Evolutionary conservation across 2,888 invertebrate species (phyloP), one percentile per base, ranked within the genome.

Genomic region (Mellilla xanthometata): DNA sequence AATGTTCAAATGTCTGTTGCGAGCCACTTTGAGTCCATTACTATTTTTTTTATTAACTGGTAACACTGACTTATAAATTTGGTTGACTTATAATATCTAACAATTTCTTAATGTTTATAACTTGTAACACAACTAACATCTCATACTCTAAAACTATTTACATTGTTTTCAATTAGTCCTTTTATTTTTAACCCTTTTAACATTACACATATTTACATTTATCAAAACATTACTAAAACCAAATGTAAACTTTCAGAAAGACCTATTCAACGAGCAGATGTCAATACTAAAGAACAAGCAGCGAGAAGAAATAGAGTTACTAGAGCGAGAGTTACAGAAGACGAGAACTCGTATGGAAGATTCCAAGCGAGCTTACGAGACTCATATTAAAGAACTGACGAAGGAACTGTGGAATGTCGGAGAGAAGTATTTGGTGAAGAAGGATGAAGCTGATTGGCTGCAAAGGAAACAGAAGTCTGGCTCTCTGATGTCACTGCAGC

Each of bases 231-330:
- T 19, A 5, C 3, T 31, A 10, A 19, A 15, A 10, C 26, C 2
- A 4, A 8, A 10, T n/a, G 13, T 15, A 42, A 19, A 11, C 54
- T 82, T 89, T 58, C 83, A 92, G 92, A 89, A 92, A 68, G 87
- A 91, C 72, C 70, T 93, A 6, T 94, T 92, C 65, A 91, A 91
- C 52, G 93, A 93, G 58, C 93, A 94, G 69, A 88, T 94, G 47
- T 60, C 74, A 2, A 81, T 89, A 39, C 73, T 90, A 46, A 86
- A 88, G 29, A 82, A 82, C 35, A 90, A 89, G 43, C 89, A 87
- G 38, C 85, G 88, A 22, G 91, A 91, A 40, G 92, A 93, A 62
- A 84, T 90, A n/a, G 56, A 62, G 0, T 11, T 73, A 3, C 65
- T 87, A 30, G 87, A 91, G 48, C 82, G 85, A 31, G 81, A 92